phyloP scores from a whole-genome alignment of 1,140 invertebrate genomes.

The Oncopeltus fasciatus region DNA sequence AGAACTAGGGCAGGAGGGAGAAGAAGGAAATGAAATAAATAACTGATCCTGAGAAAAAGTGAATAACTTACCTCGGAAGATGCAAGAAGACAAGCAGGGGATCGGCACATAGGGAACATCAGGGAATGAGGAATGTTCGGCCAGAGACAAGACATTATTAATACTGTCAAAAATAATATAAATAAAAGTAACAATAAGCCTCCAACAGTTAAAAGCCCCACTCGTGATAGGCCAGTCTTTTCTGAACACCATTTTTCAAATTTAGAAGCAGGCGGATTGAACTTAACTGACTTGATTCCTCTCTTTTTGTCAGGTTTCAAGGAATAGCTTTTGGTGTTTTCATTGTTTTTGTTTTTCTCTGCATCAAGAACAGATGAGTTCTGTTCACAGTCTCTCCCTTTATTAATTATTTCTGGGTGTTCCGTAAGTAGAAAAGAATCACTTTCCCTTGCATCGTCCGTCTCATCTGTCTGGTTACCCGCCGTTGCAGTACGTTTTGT shows the following conservation, averaged over 20 bases:
- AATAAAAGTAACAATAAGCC: conserved; percentile 25
- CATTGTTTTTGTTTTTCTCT: background rate
- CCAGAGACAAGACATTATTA: conserved; percentile 29
- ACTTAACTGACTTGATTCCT: background rate
- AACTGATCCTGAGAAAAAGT: background rate
- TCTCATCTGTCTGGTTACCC: too few relatives aligned
- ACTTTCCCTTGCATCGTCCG: too few relatives aligned
- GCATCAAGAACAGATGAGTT: background rate
- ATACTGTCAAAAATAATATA: conserved; percentile 21
- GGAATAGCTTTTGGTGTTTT: background rate
- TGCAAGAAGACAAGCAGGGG: conserved; percentile 27
- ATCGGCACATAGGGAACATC: conserved; percentile 24
- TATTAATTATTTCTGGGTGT: too few relatives aligned
- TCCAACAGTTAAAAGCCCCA: conserved; percentile 15
- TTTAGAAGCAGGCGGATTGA: conserved; percentile 17
- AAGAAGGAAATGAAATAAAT: background rate
- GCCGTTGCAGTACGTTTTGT: too few relatives aligned
- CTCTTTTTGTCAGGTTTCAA: background rate
- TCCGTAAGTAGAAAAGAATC: too few relatives aligned
- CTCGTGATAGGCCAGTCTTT: conserved; percentile 23
- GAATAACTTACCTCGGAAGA: conserved; percentile 26
- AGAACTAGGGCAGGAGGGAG: too few relatives aligned
- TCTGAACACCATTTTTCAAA: conserved; percentile 24
- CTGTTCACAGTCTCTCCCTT: background rate
- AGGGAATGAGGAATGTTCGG: conserved; percentile 24